These are phyloP conservation scores for Leptodactylus fuscus DNA, from an alignment of 2,113 vertebrate genomes.

Conservation along the genomic window DNA sequence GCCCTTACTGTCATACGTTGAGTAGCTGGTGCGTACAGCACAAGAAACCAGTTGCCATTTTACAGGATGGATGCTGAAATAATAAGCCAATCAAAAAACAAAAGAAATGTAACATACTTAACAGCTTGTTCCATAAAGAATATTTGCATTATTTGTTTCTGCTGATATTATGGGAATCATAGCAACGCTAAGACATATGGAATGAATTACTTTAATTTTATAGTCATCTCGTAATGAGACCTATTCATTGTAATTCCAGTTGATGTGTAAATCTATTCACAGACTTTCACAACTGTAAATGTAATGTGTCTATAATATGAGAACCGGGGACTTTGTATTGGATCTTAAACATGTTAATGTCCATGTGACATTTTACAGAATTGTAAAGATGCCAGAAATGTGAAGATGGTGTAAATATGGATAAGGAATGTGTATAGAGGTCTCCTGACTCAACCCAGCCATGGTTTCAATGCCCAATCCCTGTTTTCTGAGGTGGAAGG, in stretches of 20 bases:
- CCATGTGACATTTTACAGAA: no score
- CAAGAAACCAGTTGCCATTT: slow-evolving; percentile 29
- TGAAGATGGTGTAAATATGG: no score
- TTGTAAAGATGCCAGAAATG: no score
- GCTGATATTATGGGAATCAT: slow-evolving; percentile 71
- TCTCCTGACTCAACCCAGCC: no score
- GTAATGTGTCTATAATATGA: neutral
- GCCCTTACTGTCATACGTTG: neutral
- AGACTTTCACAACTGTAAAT: slow-evolving; percentile 15
- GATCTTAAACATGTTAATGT: no score
- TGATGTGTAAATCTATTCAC: slow-evolving; percentile 51
- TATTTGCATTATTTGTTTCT: slow-evolving; percentile 68
- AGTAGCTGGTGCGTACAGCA: slow-evolving; percentile 10
- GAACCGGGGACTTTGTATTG: neutral
- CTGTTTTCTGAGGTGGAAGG: no score
- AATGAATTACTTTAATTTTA: slow-evolving; percentile 76
- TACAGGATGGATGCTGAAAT: slow-evolving; percentile 51
- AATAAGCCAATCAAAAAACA: slow-evolving; percentile 59
- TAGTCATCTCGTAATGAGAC: slow-evolving; percentile 54
- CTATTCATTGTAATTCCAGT: slow-evolving; percentile 52
- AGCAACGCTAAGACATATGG: slow-evolving; percentile 72
- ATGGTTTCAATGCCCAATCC: no score
- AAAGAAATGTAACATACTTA: slow-evolving; percentile 52
- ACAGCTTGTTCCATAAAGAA: slow-evolving; percentile 59
- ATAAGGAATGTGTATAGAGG: no score